Conservation (phyloP, 2,797 vertebrate genomes). For the Hirundo rustica region DNA sequence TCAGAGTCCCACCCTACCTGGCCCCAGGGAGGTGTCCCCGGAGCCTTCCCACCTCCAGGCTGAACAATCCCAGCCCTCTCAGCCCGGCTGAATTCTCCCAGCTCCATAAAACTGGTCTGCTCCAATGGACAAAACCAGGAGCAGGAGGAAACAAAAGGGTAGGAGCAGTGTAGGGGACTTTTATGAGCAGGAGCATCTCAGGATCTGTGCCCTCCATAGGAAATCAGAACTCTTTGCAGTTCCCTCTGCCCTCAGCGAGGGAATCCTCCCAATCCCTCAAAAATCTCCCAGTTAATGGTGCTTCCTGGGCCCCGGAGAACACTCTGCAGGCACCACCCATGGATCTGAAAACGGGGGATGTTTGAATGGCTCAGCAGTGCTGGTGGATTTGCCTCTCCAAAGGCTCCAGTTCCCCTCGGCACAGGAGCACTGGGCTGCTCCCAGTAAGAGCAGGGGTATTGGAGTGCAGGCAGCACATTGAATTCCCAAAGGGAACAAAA, state of each 20-base stretch:
- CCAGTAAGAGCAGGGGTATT: background rate
- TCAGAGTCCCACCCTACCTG: background rate
- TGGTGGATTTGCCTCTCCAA: background rate
- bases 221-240: background rate
- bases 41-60: background rate
- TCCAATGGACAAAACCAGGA: background rate
- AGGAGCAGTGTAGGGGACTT: rapidly evolving
- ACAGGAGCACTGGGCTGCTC: background rate
- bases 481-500: background rate
- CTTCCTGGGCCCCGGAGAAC: background rate
- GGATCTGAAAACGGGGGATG: background rate
- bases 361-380: background rate
- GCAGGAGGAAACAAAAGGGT: background rate
- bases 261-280: background rate
- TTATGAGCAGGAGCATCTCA: background rate
- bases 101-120: background rate
- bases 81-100: background rate
- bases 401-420: background rate
- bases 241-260: background rate
- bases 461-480: background rate
- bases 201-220: background rate
- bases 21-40: background rate
- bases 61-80: background rate
- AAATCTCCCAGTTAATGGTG: background rate
- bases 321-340: background rate